Evolutionary conservation across 2,888 invertebrate species (phyloP), one percentile per base, ranked within the genome.

Genomic region (Cacoxenus indagator): DNA sequence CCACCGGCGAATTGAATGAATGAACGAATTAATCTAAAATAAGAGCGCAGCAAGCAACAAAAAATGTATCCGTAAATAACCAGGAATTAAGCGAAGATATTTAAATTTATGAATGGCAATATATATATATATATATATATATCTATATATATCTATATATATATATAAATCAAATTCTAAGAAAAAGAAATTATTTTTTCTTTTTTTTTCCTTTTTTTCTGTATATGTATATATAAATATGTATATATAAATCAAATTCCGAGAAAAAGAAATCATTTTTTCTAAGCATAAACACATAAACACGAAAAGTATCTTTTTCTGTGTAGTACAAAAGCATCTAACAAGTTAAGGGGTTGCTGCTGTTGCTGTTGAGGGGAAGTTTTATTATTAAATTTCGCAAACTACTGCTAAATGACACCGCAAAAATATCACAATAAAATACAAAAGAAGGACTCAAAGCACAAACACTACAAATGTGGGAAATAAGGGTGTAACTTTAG

Each of bases 311-410:
- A n/a, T n/a, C n/a, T n/a, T n/a, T n/a, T n/a, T n/a, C n/a, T n/a
- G n/a, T n/a, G n/a, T n/a, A n/a, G n/a, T n/a, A n/a, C n/a, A n/a
- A n/a, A n/a, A n/a, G n/a, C n/a, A n/a, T n/a, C n/a, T n/a, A 51
- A n/a, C 45, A 43, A n/a, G 45, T 9, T n/a, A 26, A 55, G 27
- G 64, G 64, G 29, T 48, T n/a, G 46, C 64, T 70, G 71, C 67
- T 67, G 69, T 70, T 4, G 22, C 54, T 24, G n/a, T n/a, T n/a
- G n/a, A 54, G 19, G 26, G 54, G 19, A 37, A 54, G 54, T 59
- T 64, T 64, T 83, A 79, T 83, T 83, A 83, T 83, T 79, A 81
- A 77, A 81, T 83, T 77, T 75, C 79, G 64, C 72, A 81, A 73
- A 79, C 73, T 69, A 70, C 68, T 71, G 68, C 83, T 75, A 80